Percentiles rank a stretch among this genome's conserved stretches.
Conservation (phyloP, 2,888 invertebrate species). For the Nycteola revayana region DNA sequence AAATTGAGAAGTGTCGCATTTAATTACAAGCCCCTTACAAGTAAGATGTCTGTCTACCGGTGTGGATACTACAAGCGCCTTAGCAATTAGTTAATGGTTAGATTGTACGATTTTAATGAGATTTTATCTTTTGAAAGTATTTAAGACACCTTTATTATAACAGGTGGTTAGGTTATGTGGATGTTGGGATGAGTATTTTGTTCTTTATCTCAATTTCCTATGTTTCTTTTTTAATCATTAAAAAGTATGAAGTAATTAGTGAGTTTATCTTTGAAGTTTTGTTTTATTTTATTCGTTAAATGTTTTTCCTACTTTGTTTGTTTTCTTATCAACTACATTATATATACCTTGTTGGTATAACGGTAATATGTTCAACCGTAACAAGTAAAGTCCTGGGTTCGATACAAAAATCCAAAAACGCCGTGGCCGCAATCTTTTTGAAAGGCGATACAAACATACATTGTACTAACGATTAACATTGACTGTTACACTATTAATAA, state of each 20-base stretch:
- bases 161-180: constrained; percentile 10
- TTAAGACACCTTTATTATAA: constrained; percentile 20
- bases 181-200: constrained; percentile 13
- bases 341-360: too few relatives aligned
- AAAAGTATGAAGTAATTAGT: not conserved
- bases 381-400: too few relatives aligned
- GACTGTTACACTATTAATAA: too few relatives aligned
- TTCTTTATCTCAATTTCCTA: constrained; percentile 4
- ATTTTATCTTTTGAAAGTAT: constrained; percentile 34
- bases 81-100: constrained; percentile 66
- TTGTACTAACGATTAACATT: too few relatives aligned
- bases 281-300: too few relatives aligned
- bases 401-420: too few relatives aligned
- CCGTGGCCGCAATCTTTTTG: too few relatives aligned
- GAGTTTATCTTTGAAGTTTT: too few relatives aligned
- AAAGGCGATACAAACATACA: too few relatives aligned
- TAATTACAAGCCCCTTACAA: constrained; percentile 59
- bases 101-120: constrained; percentile 69
- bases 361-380: too few relatives aligned
- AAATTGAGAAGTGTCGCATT: constrained; percentile 54
- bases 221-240: not conserved
- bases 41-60: constrained; percentile 47
- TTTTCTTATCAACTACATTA: too few relatives aligned
- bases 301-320: too few relatives aligned
- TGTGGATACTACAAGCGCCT: constrained; percentile 47